These are phyloP conservation scores for Musca domestica DNA, from an alignment of 1,140 invertebrate genomes.

Conservation along the genomic window DNA sequence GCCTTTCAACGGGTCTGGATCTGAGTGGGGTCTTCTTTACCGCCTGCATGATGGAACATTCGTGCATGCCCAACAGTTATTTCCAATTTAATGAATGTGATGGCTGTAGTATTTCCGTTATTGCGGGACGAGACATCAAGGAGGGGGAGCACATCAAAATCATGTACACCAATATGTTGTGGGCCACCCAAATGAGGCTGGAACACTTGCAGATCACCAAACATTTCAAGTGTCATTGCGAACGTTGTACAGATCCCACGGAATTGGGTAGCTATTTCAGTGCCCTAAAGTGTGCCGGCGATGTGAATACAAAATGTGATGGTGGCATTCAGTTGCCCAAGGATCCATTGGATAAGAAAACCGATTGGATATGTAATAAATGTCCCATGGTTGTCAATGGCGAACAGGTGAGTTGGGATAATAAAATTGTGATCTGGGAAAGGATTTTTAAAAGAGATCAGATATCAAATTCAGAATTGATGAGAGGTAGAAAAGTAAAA, in stretches of 20 bases:
- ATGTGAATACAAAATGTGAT: slow-evolving; percentile 55
- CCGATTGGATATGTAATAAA: slow-evolving; percentile 72
- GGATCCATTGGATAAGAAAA: slow-evolving; percentile 65
- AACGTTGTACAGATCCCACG: slow-evolving; percentile 73
- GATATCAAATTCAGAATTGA: too few relatives aligned
- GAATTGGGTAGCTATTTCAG: slow-evolving; percentile 75
- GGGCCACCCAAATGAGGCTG: slow-evolving; percentile 74
- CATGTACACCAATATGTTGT: slow-evolving; percentile 81
- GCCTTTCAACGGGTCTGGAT: slow-evolving; percentile 54
- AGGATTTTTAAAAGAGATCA: too few relatives aligned
- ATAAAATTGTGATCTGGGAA: too few relatives aligned
- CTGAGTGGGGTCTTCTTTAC: slow-evolving; percentile 65
- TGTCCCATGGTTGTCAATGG: slow-evolving; percentile 63
- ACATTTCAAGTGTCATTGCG: slow-evolving; percentile 75
- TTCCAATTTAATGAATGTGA: slow-evolving; percentile 62
- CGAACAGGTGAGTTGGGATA: slow-evolving; percentile 54
- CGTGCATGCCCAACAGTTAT: slow-evolving; percentile 71
- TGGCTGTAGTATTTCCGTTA: slow-evolving; percentile 64
- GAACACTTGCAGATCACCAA: slow-evolving; percentile 78
- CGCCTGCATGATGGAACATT: slow-evolving; percentile 73
- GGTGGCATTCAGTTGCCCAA: slow-evolving; percentile 66
- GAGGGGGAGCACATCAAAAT: slow-evolving; percentile 73
- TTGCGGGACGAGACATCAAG: slow-evolving; percentile 63
- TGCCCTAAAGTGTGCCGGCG: slow-evolving; percentile 67
- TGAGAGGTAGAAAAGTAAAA: too few relatives aligned